A percentile compares a stretch with the other conserved stretches of the same genome.
These are phyloP conservation scores for Drosophila subobscura DNA, from an alignment of 1,140 invertebrate genomes.

Conservation along the genomic window DNA sequence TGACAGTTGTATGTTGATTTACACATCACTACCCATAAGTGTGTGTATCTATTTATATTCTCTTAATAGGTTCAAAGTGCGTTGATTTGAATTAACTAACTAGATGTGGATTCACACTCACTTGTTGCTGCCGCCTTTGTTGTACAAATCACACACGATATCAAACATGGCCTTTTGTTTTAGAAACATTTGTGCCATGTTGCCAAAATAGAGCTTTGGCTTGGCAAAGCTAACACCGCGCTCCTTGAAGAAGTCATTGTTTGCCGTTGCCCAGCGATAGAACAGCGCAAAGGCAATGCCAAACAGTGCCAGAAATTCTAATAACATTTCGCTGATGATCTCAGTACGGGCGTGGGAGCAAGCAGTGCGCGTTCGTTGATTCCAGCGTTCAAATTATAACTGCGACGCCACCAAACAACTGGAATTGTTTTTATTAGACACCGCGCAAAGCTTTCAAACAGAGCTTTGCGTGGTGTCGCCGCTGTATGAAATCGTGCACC, in stretches of 20 bases:
- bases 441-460: slow-evolving; percentile 23
- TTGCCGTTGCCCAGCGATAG: slow-evolving; percentile 68
- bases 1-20: neutral
- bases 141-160: slow-evolving; percentile 62
- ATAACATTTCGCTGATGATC: slow-evolving; percentile 45
- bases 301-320: slow-evolving; percentile 54
- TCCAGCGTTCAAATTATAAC: slow-evolving; percentile 29
- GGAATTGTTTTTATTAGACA: slow-evolving; percentile 38
- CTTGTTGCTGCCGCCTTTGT: slow-evolving; percentile 48
- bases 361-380: slow-evolving; percentile 8
- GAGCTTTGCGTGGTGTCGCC: slow-evolving; percentile 17
- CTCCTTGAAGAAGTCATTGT: slow-evolving; percentile 71
- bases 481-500: neutral
- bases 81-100: neutral
- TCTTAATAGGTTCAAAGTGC: slow-evolving; percentile 16
- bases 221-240: slow-evolving; percentile 55
- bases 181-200: slow-evolving; percentile 47
- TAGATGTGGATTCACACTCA: slow-evolving; percentile 33
- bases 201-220: slow-evolving; percentile 66
- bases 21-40: too few species aligned
- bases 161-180: slow-evolving; percentile 59
- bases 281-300: slow-evolving; percentile 42
- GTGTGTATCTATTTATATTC: too few species aligned
- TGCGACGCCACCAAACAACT: slow-evolving; percentile 45
- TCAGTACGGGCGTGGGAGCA: neutral